These are phyloP conservation scores for Crotalus horridus DNA, from an alignment of 2,113 vertebrate species.

Conservation along the genomic window DNA sequence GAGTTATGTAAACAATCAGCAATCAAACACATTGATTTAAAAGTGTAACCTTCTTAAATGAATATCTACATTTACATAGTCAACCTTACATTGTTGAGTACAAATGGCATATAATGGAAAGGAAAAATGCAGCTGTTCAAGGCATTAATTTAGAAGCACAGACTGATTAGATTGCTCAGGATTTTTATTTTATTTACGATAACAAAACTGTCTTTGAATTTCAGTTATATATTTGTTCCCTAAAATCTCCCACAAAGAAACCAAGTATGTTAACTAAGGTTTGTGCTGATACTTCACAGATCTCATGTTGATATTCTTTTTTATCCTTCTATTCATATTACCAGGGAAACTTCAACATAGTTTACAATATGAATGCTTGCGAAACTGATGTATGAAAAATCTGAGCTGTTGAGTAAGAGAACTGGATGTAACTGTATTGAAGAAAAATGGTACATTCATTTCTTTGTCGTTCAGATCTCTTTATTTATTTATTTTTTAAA, in stretches of 20 bases:
- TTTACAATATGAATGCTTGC: conserved; percentile 14
- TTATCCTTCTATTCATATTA: conserved; percentile 16
- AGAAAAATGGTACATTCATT: conserved; percentile 27
- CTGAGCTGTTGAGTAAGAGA: conserved; percentile 10
- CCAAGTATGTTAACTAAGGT: neutral
- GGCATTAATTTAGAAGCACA: conserved; percentile 41
- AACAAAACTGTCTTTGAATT: neutral
- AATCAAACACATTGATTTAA: conserved; percentile 32
- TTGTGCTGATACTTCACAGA: conserved; percentile 23
- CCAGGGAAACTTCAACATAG: neutral
- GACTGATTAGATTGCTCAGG: conserved; percentile 35
- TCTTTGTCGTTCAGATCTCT: conserved; percentile 43
- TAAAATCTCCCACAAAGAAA: neutral
- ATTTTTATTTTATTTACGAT: conserved; percentile 25
- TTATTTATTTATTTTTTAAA: conserved; percentile 7
- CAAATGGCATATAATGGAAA: conserved; percentile 52
- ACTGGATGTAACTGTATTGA: conserved; percentile 6
- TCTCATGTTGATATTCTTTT: neutral
- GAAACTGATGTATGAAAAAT: conserved; percentile 9
- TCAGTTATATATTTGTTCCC: conserved; percentile 22
- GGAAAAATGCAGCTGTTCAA: conserved; percentile 31
- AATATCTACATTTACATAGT: conserved; percentile 56
- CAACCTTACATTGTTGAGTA: conserved; percentile 31
- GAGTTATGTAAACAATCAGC: neutral
- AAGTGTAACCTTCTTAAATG: conserved; percentile 20